These are phyloP conservation scores for Pristionchus arcanus DNA, from an alignment of 2,888 invertebrate species.

Conservation along the genomic window DNA sequence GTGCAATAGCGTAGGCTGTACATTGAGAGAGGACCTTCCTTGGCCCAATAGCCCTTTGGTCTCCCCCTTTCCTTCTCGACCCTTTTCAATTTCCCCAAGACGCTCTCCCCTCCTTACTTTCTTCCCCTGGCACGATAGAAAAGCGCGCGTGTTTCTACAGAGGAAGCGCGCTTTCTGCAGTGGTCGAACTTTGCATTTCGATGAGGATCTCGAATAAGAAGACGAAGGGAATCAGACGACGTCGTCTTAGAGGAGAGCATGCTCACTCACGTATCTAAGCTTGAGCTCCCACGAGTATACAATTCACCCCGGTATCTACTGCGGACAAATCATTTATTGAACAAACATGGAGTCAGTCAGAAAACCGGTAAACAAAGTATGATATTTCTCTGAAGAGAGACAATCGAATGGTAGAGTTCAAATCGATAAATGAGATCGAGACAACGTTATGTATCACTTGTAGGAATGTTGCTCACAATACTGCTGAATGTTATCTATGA, in stretches of 20 bases:
- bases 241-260: not conserved
- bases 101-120: constrained; percentile 7
- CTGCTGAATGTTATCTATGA: constrained; percentile 13
- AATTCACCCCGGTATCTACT: not conserved
- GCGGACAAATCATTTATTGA: constrained; percentile 26
- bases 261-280: not conserved
- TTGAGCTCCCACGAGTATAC: not conserved
- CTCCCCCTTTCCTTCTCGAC: not conserved
- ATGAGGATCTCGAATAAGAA: not conserved
- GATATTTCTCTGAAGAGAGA: not conserved
- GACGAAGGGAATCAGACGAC: not conserved
- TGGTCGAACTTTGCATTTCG: not conserved
- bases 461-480: constrained; percentile 33
- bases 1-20: not conserved
- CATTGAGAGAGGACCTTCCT: not conserved
- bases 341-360: constrained; percentile 5
- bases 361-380: constrained; percentile 35
- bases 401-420: constrained; percentile 31
- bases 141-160: constrained; percentile 23
- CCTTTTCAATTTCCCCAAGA: constrained; percentile 5
- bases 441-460: not conserved
- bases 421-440: constrained; percentile 34
- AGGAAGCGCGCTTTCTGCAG: constrained; percentile 11
- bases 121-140: not conserved
- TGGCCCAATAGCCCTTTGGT: not conserved